Percentiles rank a stretch among this genome's conserved stretches.
Conservation (phyloP, 2,113 vertebrate species). For the Neotragus pygmaeus region DNA sequence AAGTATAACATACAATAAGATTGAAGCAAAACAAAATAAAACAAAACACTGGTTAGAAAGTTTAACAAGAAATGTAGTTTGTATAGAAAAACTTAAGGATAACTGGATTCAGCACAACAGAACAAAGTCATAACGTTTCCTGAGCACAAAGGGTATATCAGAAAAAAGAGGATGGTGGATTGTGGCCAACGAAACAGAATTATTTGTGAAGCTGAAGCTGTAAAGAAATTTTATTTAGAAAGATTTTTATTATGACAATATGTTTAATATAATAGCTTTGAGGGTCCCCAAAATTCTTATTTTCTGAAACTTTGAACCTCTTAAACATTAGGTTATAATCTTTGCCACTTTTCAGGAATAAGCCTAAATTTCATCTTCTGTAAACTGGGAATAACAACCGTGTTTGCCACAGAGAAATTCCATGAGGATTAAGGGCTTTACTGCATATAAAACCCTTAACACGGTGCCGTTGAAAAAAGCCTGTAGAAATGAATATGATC, state of each 20-base stretch:
- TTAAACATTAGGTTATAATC: background rate
- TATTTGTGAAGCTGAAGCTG: background rate
- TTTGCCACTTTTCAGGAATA: slow-evolving; percentile 2
- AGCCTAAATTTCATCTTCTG: background rate
- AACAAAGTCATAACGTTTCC: background rate
- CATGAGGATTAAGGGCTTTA: background rate
- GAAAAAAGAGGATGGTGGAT: background rate
- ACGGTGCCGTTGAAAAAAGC: background rate
- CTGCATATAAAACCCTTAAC: background rate
- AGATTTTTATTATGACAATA: slow-evolving; percentile 6
- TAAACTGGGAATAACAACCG: background rate
- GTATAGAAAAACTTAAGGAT: background rate
- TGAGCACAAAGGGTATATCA: background rate
- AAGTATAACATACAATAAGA: background rate
- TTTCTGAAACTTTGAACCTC: background rate
- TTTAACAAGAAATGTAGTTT: background rate
- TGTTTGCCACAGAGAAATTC: background rate
- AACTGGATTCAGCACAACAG: background rate
- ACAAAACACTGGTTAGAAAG: background rate
- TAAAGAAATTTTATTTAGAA: background rate
- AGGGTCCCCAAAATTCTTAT: background rate
- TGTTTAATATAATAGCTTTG: background rate
- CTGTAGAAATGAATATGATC: background rate
- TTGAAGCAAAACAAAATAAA: background rate
- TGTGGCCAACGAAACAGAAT: background rate